phyloP scores from a whole-genome alignment of 2,888 invertebrate genomes.

The Drosophila multiciliata region DNA sequence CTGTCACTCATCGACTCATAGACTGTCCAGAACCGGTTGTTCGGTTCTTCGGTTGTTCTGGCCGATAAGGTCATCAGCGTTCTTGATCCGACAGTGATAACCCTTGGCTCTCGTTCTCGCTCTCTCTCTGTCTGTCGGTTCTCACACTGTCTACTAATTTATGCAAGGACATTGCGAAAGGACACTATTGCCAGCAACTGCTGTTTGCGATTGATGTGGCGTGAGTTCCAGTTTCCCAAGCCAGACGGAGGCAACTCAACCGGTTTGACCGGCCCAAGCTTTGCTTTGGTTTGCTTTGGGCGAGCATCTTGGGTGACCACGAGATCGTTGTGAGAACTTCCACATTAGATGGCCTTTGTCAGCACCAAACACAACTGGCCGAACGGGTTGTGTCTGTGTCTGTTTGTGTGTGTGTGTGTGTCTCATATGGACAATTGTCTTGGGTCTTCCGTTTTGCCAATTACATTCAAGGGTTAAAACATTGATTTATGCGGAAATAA shows the following conservation, averaged over 20 bases:
- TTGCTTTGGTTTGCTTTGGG: slow-evolving; percentile 38
- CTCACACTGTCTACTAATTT: slow-evolving; percentile 76
- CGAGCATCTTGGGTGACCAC: slow-evolving; percentile 75
- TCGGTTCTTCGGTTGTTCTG: slow-evolving; percentile 38
- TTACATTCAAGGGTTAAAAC: slow-evolving; percentile 45
- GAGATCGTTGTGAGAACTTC: slow-evolving; percentile 66
- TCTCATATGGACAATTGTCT: slow-evolving; percentile 22
- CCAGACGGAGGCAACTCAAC: slow-evolving; percentile 52
- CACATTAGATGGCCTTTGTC: slow-evolving; percentile 72
- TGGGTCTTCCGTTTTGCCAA: slow-evolving; percentile 33
- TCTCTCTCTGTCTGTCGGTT: slow-evolving; percentile 38
- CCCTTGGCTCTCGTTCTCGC: slow-evolving; percentile 56
- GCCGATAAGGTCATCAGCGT: slow-evolving; percentile 74
- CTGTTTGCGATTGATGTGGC: slow-evolving; percentile 63
- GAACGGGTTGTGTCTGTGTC: slow-evolving; percentile 54
- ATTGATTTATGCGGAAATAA: slow-evolving; percentile 66
- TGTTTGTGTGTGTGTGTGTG: not conserved
- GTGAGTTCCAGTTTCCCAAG: slow-evolving; percentile 65
- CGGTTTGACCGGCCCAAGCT: slow-evolving; percentile 83
- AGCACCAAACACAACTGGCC: slow-evolving; percentile 65
- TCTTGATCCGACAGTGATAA: slow-evolving; percentile 45
- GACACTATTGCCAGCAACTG: slow-evolving; percentile 66
- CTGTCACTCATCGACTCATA: slow-evolving; percentile 41
- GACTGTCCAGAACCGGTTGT: slow-evolving; percentile 83
- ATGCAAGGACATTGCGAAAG: slow-evolving; percentile 84